Evolutionary conservation across 2,797 vertebrate species (phyloP), one percentile per base, ranked within the genome.

Genomic region (Coregonus ussuriensis): DNA sequence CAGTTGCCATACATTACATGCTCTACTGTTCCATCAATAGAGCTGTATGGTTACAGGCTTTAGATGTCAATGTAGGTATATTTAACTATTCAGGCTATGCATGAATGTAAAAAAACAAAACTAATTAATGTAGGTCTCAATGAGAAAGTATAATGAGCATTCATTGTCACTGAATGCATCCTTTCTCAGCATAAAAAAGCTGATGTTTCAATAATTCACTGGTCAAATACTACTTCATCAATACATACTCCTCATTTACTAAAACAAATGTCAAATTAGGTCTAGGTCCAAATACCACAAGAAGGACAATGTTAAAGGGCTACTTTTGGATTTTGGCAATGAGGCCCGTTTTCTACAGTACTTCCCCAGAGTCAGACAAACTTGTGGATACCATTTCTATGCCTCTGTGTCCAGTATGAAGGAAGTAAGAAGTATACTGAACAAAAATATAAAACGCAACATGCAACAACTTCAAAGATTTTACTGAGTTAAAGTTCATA

Each of bases 1-100:
- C 25, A 25, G 83, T 84, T 86, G 81, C 77, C 81, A 83, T 86
- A 80, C 83, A 88, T 79, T 79, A 75, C 78, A 83, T 35, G 68
- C 56, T 79, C 9, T 47, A 47, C 41, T 47, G 80, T 25, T 0
- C 74, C 54, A 82, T 77, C 66, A 69, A 72, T 9, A 52, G 47
- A 81, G 74, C 79, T 71, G 53, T 82, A 80, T 79, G 52, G 41
- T 53, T 1, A 18, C 21, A 56, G 62, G 21, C 77, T 82, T 72
- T 73, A 16, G 29, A 71, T 53, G 59, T 53, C 31, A 35, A 18
- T 31, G 3, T 59, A 25, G 9, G 41, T 13, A 47, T 63, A 47
- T 47, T 47, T 13, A 11, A 47, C 41, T 11, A 9, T 47, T 47
- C 3, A 47, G 41, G 41, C 41, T 63, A 63, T 25, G 21, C 59